phyloP scores from a whole-genome alignment of 1,140 invertebrate species.

The Stenopsyche tienmushanensis region DNA sequence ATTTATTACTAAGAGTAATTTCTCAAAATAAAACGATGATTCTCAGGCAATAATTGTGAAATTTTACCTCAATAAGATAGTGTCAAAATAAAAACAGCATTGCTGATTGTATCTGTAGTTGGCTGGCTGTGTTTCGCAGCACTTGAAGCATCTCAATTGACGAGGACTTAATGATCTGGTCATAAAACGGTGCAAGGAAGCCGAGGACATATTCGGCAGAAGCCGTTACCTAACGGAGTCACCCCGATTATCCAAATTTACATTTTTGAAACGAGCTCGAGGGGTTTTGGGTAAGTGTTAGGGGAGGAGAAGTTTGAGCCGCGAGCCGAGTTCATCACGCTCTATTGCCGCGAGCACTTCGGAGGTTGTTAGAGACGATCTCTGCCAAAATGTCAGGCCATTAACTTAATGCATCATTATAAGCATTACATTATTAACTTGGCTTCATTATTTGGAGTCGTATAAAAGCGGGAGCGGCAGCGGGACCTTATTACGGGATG shows the following conservation, averaged over 20 bases:
- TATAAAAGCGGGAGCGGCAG: constrained; percentile 29
- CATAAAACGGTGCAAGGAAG: too few relatives aligned
- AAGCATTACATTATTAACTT: constrained; percentile 38
- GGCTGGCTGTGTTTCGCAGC: too few relatives aligned
- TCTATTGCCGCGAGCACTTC: constrained; percentile 6
- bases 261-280: not conserved
- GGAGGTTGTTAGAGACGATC: constrained; percentile 12
- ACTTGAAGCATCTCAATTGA: too few relatives aligned
- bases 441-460: constrained; percentile 38
- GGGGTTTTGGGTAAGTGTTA: too few relatives aligned
- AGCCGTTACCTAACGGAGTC: not conserved
- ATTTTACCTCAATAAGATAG: too few relatives aligned
- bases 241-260: not conserved
- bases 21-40: too few relatives aligned
- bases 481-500: constrained; percentile 22
- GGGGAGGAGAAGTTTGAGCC: too few relatives aligned
- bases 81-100: too few relatives aligned
- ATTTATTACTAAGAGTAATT: too few relatives aligned
- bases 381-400: constrained; percentile 32
- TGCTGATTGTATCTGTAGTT: too few relatives aligned
- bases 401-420: constrained; percentile 39
- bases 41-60: too few relatives aligned
- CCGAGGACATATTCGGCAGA: not conserved
- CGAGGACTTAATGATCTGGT: too few relatives aligned
- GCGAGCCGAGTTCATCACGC: constrained; percentile 1